Conservation (phyloP, 2,888 invertebrate species). For the Nematopogon swammerdamellus region DNA sequence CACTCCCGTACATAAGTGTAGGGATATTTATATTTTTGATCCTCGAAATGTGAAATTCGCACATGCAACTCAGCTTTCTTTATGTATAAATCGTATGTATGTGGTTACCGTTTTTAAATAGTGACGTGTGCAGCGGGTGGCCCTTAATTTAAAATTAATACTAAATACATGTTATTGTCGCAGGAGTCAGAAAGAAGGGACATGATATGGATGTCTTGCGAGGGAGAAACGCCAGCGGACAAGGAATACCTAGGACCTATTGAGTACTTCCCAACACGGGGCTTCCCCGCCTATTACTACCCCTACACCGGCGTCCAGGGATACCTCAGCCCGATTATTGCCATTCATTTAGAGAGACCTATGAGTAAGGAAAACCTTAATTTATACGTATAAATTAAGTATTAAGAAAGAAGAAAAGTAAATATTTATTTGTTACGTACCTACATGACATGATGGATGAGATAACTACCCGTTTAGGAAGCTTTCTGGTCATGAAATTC, state of each 20-base stretch:
- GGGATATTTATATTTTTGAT: no score
- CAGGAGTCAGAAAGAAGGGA: constrained; percentile 8
- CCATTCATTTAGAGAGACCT: constrained; percentile 77
- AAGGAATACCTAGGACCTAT: constrained; percentile 86
- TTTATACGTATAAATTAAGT: no score
- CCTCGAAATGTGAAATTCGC: no score
- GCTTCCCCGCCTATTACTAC: constrained; percentile 87
- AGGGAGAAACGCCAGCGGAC: constrained; percentile 91
- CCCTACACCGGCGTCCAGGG: constrained; percentile 85
- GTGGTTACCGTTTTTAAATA: no score
- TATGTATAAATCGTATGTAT: neutral
- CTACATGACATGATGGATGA: no score
- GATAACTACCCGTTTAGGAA: no score
- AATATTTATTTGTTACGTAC: no score
- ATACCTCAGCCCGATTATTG: constrained; percentile 84
- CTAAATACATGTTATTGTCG: neutral
- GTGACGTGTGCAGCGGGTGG: no score
- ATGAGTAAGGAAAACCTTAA: constrained; percentile 65
- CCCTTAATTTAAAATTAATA: no score
- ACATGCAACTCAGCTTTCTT: neutral
- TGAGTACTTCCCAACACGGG: constrained; percentile 72
- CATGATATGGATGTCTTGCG: constrained; percentile 86
- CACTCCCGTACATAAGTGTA: no score
- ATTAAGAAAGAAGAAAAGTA: no score
- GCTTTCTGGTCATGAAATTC: no score